Evolutionary conservation across 2,888 invertebrate genomes (phyloP).

Genomic region (Tanytarsus gracilentus): DNA sequence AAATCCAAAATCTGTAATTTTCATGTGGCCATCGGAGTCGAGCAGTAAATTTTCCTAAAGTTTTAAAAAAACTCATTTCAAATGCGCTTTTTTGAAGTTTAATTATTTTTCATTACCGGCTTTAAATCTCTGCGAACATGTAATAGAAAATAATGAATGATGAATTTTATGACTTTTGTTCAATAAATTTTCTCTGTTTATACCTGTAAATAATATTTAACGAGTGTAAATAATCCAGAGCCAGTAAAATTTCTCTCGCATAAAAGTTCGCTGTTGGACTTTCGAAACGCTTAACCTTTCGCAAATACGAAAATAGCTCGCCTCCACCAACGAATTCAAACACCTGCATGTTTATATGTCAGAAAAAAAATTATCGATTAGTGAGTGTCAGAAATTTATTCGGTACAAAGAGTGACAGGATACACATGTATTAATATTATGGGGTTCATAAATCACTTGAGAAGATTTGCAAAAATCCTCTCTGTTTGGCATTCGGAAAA

Average conservation of each 20-base stretch:
- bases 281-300: conserved; percentile 84
- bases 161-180: too few relatives aligned
- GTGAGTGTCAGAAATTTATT: too few relatives aligned
- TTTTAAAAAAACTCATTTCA: neutral
- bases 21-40: conserved; percentile 87
- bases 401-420: too few relatives aligned
- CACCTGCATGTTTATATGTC: too few relatives aligned
- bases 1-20: conserved; percentile 97
- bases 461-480: too few relatives aligned
- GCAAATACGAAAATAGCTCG: conserved; percentile 89
- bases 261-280: conserved; percentile 76
- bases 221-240: conserved; percentile 87
- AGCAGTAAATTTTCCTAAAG: conserved; percentile 76
- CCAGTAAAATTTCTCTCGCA: conserved; percentile 87
- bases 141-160: neutral
- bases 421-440: too few relatives aligned
- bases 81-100: neutral
- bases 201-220: conserved; percentile 71
- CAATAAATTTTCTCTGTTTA: too few relatives aligned
- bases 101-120: conserved; percentile 53
- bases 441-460: too few relatives aligned
- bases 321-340: conserved; percentile 96
- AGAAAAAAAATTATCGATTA: too few relatives aligned
- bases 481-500: too few relatives aligned
- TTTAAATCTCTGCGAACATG: conserved; percentile 60